Evolutionary conservation across 2,797 vertebrate genomes (phyloP).

Genomic region (Austrolebias charrua): DNA sequence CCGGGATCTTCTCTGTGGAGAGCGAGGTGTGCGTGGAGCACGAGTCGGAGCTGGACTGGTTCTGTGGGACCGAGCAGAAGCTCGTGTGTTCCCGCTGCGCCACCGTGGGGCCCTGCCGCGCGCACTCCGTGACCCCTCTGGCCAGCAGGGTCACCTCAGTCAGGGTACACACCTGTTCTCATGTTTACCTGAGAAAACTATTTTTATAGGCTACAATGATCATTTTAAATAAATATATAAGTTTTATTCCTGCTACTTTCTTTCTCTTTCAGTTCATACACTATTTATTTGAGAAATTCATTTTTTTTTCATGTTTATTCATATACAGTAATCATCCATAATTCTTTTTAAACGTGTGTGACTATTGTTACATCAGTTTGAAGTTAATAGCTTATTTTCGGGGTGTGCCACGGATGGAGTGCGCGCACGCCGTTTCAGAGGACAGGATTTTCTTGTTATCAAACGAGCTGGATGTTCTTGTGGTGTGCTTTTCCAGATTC

Average conservation of each 20-base stretch:
- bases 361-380: background rate
- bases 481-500: background rate
- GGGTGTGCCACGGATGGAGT: conserved; percentile 64
- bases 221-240: too few species aligned
- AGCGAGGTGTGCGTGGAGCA: conserved; percentile 74
- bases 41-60: conserved; percentile 75
- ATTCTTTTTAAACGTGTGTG: background rate
- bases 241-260: too few species aligned
- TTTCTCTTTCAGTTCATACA: too few species aligned
- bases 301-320: background rate
- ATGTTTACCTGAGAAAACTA: too few species aligned
- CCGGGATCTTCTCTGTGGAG: conserved; percentile 62
- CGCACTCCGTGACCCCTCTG: conserved; percentile 77
- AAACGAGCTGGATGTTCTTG: conserved; percentile 35
- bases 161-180: conserved; percentile 67
- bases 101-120: conserved; percentile 72
- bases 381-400: conserved; percentile 10
- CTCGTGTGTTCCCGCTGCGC: conserved; percentile 80
- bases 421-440: conserved; percentile 45
- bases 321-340: background rate
- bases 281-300: background rate
- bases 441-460: conserved; percentile 71
- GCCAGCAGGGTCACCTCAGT: conserved; percentile 79
- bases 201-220: too few species aligned
- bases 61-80: conserved; percentile 81